phyloP scores from a whole-genome alignment of 2,797 vertebrate species.

The Varecia variegata region DNA sequence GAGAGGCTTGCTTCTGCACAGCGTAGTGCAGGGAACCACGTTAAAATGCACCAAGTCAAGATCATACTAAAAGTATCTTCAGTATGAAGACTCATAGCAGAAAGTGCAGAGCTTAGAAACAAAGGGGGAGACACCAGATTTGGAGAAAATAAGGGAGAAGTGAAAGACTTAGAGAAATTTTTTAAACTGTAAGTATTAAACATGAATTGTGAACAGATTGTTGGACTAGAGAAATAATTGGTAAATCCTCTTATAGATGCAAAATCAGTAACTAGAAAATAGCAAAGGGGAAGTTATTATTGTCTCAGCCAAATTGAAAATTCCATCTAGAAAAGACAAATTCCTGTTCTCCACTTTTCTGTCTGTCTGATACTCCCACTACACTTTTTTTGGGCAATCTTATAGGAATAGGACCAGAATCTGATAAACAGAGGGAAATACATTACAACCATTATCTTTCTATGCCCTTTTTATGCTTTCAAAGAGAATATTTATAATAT shows the following conservation, averaged over 20 bases:
- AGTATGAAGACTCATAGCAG: not conserved
- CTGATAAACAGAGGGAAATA: not conserved
- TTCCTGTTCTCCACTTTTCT: not conserved
- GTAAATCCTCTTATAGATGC: not conserved
- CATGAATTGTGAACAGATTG: not conserved
- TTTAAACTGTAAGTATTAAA: constrained; percentile 46
- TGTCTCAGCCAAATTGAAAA: not conserved
- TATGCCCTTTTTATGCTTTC: not conserved
- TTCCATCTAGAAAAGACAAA: not conserved
- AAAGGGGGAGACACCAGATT: not conserved
- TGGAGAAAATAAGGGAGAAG: not conserved
- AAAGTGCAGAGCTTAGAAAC: not conserved
- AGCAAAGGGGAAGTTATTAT: not conserved
- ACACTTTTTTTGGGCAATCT: not conserved
- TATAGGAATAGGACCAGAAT: not conserved
- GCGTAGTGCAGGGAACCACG: not conserved
- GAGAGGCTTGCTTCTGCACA: not conserved
- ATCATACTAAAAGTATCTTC: not conserved
- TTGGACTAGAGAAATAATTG: not conserved
- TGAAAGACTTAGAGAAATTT: not conserved
- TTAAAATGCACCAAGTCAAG: not conserved
- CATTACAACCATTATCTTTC: not conserved
- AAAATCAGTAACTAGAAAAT: not conserved
- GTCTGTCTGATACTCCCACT: not conserved
- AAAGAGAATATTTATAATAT: not conserved